Evolutionary conservation across 2,888 invertebrate species (phyloP).

Genomic region (Seira musarum): DNA sequence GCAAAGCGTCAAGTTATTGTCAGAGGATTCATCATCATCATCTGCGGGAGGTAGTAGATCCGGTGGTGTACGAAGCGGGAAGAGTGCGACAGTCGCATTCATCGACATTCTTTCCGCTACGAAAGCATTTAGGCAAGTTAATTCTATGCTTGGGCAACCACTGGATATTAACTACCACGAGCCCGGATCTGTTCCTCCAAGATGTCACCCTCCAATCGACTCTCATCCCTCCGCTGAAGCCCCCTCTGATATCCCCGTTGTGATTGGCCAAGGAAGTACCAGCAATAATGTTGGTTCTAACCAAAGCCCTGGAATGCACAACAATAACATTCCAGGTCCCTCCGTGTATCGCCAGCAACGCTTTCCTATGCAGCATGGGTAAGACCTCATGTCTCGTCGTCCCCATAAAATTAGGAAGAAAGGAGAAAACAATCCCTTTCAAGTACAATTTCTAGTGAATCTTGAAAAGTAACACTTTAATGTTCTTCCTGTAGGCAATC

Average conservation of each 20-base stretch:
- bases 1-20: constrained; percentile 95
- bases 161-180: constrained; percentile 68
- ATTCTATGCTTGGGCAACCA: constrained; percentile 72
- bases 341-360: constrained; percentile 67
- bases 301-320: constrained; percentile 55
- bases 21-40: constrained; percentile 74
- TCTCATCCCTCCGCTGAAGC: constrained; percentile 73
- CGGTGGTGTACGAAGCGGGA: constrained; percentile 70
- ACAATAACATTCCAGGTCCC: constrained; percentile 63
- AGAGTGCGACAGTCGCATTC: constrained; percentile 93
- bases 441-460: no score
- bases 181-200: constrained; percentile 68
- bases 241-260: constrained; percentile 58
- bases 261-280: constrained; percentile 62
- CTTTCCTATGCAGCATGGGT: constrained; percentile 69
- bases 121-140: constrained; percentile 92
- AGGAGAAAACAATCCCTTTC: no score
- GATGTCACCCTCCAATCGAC: constrained; percentile 74
- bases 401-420: no score
- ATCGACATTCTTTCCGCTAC: constrained; percentile 97
- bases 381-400: no score
- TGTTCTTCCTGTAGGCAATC: constrained; percentile 64
- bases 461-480: no score
- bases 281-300: constrained; percentile 50
- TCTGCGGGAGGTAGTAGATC: constrained; percentile 70